Percentiles rank a stretch among this genome's conserved stretches.
phyloP scores from a whole-genome alignment of 2,797 vertebrate species.

The Leptodactylus fallax region DNA sequence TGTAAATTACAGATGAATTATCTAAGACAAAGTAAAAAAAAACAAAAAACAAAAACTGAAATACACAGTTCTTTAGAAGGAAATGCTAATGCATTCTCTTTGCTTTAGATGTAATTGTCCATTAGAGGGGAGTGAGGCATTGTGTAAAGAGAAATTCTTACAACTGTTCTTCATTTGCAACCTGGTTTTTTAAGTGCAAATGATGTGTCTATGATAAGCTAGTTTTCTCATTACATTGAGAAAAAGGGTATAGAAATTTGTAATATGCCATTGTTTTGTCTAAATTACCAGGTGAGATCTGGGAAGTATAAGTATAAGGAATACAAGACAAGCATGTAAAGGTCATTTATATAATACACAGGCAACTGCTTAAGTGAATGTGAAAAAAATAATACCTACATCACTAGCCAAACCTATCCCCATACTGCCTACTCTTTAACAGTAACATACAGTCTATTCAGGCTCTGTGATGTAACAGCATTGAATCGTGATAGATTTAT shows the following conservation, averaged over 20 bases:
- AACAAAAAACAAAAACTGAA: conserved; percentile 2
- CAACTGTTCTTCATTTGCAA: conserved; percentile 17
- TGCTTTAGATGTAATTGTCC: conserved; percentile 45
- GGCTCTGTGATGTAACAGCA: neutral
- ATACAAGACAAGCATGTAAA: neutral
- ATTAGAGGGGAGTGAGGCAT: conserved; percentile 34
- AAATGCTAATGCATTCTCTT: conserved; percentile 31
- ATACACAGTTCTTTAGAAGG: conserved; percentile 5
- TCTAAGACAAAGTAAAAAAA: neutral
- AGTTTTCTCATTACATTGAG: neutral
- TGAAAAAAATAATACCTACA: neutral
- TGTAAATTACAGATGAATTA: neutral
- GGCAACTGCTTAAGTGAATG: neutral
- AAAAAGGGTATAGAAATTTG: no score
- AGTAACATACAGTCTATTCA: neutral
- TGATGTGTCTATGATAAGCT: conserved; percentile 38
- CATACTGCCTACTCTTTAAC: neutral
- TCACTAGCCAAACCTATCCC: neutral
- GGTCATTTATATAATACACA: neutral
- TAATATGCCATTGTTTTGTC: neutral
- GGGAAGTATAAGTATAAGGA: neutral
- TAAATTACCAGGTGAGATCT: neutral
- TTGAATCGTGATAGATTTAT: neutral
- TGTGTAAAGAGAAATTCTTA: conserved; percentile 33
- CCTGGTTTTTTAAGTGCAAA: conserved; percentile 47